Evolutionary conservation across 1,140 invertebrate species (phyloP).

Genomic region (Bombus affinis): DNA sequence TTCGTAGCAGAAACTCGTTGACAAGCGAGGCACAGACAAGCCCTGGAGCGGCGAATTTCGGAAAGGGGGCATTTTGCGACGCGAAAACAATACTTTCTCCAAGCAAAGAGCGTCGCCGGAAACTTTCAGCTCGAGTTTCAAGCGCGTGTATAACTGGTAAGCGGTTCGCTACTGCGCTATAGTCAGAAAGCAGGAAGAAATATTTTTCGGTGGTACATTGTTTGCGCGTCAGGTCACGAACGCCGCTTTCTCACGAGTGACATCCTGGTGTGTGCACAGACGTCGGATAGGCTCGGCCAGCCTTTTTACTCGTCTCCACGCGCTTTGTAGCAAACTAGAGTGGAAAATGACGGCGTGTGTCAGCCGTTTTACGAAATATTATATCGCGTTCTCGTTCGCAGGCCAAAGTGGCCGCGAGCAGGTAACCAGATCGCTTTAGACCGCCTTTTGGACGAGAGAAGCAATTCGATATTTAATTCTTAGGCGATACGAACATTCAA

Average conservation of each 20-base stretch:
- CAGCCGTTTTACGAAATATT: slow-evolving; percentile 38
- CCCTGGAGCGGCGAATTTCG: not conserved
- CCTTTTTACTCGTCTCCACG: slow-evolving; percentile 21
- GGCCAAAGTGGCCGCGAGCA: slow-evolving; percentile 44
- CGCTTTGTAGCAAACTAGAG: slow-evolving; percentile 28
- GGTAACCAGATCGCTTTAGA: slow-evolving; percentile 36
- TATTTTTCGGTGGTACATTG: slow-evolving; percentile 47
- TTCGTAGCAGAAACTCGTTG: too few relatives aligned
- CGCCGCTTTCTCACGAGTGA: slow-evolving; percentile 11
- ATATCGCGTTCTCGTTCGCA: slow-evolving; percentile 27
- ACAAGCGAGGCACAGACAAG: too few relatives aligned
- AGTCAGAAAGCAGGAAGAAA: slow-evolving; percentile 14
- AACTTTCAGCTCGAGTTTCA: slow-evolving; percentile 25
- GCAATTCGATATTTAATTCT: slow-evolving; percentile 51
- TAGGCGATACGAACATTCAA: not conserved
- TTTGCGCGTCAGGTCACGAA: slow-evolving; percentile 40
- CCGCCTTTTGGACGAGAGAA: slow-evolving; percentile 18
- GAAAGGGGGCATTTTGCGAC: not conserved
- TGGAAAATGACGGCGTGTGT: slow-evolving; percentile 41
- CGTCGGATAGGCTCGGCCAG: slow-evolving; percentile 37
- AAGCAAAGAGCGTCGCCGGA: not conserved
- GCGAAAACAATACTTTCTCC: slow-evolving; percentile 39
- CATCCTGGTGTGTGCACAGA: slow-evolving; percentile 13
- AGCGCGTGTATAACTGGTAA: slow-evolving; percentile 18
- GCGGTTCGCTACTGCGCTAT: not conserved